Conservation (phyloP, 2,113 vertebrate genomes). For the Pterocles orientalis region DNA sequence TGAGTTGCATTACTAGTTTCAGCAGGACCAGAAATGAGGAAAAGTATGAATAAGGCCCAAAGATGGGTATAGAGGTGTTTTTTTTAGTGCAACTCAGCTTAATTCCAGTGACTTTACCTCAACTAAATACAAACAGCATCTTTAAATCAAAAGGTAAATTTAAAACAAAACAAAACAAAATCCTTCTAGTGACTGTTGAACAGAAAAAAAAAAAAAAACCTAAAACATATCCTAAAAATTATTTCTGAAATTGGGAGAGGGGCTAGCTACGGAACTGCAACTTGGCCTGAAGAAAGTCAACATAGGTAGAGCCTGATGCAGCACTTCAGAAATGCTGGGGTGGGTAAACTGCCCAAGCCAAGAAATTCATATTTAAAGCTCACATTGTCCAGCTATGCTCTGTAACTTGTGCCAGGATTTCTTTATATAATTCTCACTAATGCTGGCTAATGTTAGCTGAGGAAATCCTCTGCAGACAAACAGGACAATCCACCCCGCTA, state of each 20-base stretch:
- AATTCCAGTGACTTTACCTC: neutral
- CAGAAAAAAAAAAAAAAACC: neutral
- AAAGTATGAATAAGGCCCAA: neutral
- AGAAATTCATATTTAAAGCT: neutral
- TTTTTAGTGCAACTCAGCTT: neutral
- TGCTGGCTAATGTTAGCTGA: neutral
- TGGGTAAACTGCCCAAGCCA: neutral
- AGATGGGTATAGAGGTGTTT: neutral
- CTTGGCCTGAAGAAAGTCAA: neutral
- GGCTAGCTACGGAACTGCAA: neutral
- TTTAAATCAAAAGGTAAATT: neutral
- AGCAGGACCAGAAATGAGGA: neutral
- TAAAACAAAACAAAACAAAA: neutral
- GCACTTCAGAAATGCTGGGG: neutral
- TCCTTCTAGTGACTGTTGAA: neutral
- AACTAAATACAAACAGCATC: neutral
- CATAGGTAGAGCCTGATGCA: neutral
- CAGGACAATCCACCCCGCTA: neutral
- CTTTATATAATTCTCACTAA: neutral
- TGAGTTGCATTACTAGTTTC: neutral
- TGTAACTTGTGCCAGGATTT: neutral
- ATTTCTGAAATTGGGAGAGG: neutral
- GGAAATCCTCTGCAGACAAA: constrained; percentile 20
- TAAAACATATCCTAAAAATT: neutral
- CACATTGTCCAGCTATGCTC: neutral